These are phyloP conservation scores for Danaus melanippus DNA, from an alignment of 1,140 invertebrate genomes.

Conservation along the genomic window DNA sequence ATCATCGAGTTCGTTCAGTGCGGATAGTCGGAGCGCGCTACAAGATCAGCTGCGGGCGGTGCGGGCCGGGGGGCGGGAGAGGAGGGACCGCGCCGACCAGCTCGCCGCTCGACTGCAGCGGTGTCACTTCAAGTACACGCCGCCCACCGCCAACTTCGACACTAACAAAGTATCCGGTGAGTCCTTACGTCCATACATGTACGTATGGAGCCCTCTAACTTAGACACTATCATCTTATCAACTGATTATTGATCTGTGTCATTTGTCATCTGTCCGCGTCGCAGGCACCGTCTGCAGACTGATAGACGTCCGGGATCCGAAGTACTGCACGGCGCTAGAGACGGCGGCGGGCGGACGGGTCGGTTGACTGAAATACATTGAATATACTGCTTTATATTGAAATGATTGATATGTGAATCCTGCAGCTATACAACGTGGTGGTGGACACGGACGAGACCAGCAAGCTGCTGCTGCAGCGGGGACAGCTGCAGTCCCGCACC, in stretches of 20 bases:
- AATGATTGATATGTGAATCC: conserved; percentile 17
- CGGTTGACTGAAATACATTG: conserved; percentile 27
- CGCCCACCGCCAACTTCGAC: conserved; percentile 87
- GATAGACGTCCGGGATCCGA: conserved; percentile 82
- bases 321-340: conserved; percentile 86
- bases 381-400: neutral
- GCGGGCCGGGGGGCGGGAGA: conserved; percentile 27
- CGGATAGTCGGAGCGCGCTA: conserved; percentile 76
- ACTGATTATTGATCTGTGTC: too few relatives aligned
- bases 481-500: conserved; percentile 83
- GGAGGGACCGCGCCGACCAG: conserved; percentile 74
- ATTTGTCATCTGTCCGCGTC: too few relatives aligned
- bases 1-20: conserved; percentile 76
- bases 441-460: conserved; percentile 90
- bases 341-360: conserved; percentile 90
- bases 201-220: too few relatives aligned
- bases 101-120: conserved; percentile 79
- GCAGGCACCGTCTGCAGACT: conserved; percentile 85
- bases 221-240: too few relatives aligned
- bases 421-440: conserved; percentile 91
- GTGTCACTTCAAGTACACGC: conserved; percentile 81
- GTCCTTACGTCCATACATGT: neutral
- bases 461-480: conserved; percentile 87
- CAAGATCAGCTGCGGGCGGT: conserved; percentile 71
- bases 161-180: conserved; percentile 82